Evolutionary conservation across 2,113 vertebrate species (phyloP).

Genomic region (Nerophis ophidion): DNA sequence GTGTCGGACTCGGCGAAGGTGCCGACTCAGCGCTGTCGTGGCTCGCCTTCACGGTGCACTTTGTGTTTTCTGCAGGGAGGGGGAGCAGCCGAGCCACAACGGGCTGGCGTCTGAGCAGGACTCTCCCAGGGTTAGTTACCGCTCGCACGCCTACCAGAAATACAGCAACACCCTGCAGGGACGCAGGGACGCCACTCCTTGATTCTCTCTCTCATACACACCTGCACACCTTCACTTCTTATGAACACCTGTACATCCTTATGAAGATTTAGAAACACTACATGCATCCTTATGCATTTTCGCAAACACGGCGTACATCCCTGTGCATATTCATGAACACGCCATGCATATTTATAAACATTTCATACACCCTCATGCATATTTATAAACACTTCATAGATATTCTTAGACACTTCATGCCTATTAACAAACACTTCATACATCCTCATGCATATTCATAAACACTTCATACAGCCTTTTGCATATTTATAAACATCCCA

Average conservation of each 20-base stretch:
- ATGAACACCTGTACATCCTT: constrained; percentile 1
- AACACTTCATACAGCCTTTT: too few species aligned
- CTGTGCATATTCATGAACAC: background rate
- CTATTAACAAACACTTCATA: too few species aligned
- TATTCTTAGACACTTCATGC: too few species aligned
- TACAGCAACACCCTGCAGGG: constrained; percentile 90
- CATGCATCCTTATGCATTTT: constrained; percentile 1
- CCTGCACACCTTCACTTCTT: constrained; percentile 45
- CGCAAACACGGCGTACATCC: background rate
- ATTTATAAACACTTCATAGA: too few species aligned
- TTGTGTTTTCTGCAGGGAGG: constrained; percentile 59
- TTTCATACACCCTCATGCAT: too few species aligned
- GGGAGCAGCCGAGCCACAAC: constrained; percentile 84
- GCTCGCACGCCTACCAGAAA: constrained; percentile 94
- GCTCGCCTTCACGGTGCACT: background rate
- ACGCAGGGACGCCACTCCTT: constrained; percentile 68
- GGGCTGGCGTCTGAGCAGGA: constrained; percentile 91
- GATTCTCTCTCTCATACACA: constrained; percentile 25
- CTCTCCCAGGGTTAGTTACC: constrained; percentile 98
- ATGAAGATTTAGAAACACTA: constrained; percentile 8
- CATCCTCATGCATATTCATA: too few species aligned
- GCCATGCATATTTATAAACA: background rate
- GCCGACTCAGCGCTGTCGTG: background rate
- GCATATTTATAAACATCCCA: too few species aligned
- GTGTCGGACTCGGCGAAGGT: background rate